Conservation (phyloP, 2,797 vertebrate genomes). For the Synanceia verrucosa region DNA sequence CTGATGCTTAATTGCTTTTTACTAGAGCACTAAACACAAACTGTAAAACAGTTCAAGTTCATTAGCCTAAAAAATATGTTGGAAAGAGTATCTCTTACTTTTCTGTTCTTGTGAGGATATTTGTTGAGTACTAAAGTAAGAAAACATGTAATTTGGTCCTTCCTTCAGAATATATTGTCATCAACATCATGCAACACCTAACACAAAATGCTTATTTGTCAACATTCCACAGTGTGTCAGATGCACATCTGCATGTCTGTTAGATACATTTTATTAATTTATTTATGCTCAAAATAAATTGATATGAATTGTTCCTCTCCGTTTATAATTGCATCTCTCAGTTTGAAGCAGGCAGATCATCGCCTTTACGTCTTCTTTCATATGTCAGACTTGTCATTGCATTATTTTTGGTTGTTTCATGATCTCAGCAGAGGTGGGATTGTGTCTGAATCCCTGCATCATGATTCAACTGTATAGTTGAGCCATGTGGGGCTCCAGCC, state of each 20-base stretch:
- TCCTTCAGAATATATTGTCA: background rate
- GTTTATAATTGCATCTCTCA: background rate
- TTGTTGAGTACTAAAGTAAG: background rate
- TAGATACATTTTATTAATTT: background rate
- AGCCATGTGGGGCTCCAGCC: background rate
- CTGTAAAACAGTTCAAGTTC: background rate
- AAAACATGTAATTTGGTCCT: background rate
- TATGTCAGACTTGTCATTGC: background rate
- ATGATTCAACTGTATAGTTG: background rate
- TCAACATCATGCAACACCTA: background rate
- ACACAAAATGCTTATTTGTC: background rate
- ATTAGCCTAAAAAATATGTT: background rate
- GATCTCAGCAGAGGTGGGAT: background rate
- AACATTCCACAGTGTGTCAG: background rate
- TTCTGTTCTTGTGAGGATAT: background rate
- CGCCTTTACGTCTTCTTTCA: background rate
- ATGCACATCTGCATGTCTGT: background rate
- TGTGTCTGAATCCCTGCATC: background rate
- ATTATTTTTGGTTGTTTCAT: background rate
- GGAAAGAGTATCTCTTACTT: background rate
- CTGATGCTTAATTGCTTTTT: background rate
- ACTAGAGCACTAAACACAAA: background rate
- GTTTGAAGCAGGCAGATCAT: background rate
- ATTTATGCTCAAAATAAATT: background rate
- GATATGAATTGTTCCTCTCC: background rate